Evolutionary conservation across 2,888 invertebrate species (phyloP).

Genomic region (Kuschelorhynchus macadamiae): DNA sequence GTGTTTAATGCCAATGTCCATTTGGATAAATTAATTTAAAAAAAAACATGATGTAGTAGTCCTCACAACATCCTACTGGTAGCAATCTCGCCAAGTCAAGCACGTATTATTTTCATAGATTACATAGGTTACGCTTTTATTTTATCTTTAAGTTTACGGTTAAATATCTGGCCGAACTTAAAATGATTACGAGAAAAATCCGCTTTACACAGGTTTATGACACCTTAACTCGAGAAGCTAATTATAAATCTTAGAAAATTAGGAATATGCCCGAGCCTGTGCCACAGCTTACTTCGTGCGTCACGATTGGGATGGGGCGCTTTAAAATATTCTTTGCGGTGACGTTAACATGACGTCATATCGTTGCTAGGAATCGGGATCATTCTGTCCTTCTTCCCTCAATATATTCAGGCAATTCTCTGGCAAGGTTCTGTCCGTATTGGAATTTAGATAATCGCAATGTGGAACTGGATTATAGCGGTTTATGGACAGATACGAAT

Average conservation of each 20-base stretch:
- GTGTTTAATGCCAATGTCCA: no score
- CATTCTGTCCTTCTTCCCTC: conserved; percentile 1
- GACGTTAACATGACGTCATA: conserved; percentile 45
- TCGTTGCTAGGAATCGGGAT: conserved; percentile 36
- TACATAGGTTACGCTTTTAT: no score
- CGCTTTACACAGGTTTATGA: conserved; percentile 34
- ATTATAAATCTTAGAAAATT: conserved; percentile 42
- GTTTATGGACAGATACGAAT: no score
- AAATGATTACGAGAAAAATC: conserved; percentile 28
- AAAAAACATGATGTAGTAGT: no score
- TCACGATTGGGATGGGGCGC: no score
- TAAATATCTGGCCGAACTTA: no score
- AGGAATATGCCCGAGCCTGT: conserved; percentile 23
- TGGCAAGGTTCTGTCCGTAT: background rate
- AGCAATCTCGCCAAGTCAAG: no score
- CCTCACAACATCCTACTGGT: no score
- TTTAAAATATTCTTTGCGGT: conserved; percentile 30
- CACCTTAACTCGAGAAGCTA: conserved; percentile 33
- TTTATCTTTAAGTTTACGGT: no score
- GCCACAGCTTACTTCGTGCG: conserved; percentile 28
- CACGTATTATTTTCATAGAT: no score
- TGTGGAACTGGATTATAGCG: background rate
- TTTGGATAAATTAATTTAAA: no score
- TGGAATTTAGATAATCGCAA: background rate
- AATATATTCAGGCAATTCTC: background rate